Evolutionary conservation across 2,797 vertebrate genomes (phyloP).

Genomic region (Natrix natrix): DNA sequence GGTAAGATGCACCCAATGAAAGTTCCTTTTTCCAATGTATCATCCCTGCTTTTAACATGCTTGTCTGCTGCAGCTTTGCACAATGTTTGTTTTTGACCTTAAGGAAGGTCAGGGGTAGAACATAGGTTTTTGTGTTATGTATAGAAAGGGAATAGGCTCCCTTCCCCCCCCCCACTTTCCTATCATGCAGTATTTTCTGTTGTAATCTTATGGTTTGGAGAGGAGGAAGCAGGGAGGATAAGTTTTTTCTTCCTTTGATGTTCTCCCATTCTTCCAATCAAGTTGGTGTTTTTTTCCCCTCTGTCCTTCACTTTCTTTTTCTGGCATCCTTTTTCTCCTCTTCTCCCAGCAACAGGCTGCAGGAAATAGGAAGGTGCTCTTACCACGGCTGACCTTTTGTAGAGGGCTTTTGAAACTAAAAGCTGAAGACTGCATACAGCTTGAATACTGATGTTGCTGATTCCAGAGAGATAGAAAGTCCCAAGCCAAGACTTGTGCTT

Average conservation of each 20-base stretch:
- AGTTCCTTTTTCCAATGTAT: neutral
- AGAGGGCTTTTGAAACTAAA: neutral
- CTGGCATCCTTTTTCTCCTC: neutral
- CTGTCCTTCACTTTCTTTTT: neutral
- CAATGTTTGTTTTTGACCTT: neutral
- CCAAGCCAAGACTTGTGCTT: neutral
- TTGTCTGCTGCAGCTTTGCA: neutral
- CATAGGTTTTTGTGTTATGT: neutral
- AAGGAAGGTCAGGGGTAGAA: neutral
- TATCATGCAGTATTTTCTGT: neutral
- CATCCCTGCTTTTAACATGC: neutral
- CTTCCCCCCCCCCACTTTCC: neutral
- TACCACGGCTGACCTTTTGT: neutral
- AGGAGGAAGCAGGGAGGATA: neutral
- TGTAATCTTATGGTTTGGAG: neutral
- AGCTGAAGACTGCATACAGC: neutral
- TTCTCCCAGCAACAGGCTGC: neutral
- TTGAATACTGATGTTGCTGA: neutral
- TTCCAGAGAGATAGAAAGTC: neutral
- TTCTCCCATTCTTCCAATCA: neutral
- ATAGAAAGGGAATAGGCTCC: neutral
- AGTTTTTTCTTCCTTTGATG: neutral
- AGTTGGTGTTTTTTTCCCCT: neutral
- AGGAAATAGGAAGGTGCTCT: neutral
- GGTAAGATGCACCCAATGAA: neutral